These are phyloP conservation scores for Tympanuchus pallidicinctus DNA, from an alignment of 2,113 vertebrate genomes.

Conservation along the genomic window DNA sequence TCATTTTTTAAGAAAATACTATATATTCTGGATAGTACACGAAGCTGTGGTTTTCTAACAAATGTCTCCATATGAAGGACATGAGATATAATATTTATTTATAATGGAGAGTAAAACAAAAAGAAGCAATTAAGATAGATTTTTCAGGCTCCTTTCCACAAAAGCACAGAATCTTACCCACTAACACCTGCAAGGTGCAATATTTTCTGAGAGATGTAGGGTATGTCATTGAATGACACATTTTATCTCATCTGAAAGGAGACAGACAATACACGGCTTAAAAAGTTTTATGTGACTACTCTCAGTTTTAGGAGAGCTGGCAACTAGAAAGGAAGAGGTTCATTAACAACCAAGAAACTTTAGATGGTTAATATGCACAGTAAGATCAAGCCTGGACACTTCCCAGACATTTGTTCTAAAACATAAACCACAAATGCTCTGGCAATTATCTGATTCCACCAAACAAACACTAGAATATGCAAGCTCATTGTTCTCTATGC, in stretches of 20 bases:
- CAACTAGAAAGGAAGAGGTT: background rate
- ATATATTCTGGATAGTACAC: background rate
- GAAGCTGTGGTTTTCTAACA: background rate
- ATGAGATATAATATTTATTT: background rate
- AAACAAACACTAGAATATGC: background rate
- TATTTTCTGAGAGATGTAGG: background rate
- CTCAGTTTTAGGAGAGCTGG: background rate
- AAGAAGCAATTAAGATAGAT: background rate
- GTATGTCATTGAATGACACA: background rate
- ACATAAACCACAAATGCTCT: conserved; percentile 39
- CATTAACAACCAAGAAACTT: background rate
- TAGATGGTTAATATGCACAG: background rate
- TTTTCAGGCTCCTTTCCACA: background rate
- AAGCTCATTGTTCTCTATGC: conserved; percentile 8
- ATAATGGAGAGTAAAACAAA: background rate
- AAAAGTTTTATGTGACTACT: background rate
- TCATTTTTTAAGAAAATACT: background rate
- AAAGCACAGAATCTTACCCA: background rate
- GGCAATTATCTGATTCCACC: background rate
- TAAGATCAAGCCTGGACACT: background rate
- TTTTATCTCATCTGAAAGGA: background rate
- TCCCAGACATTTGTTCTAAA: conserved; percentile 37
- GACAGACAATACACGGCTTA: background rate
- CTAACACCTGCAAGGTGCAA: background rate
- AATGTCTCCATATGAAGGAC: background rate